phyloP scores from a whole-genome alignment of 2,113 vertebrate species.

The Lethenteron reissneri region DNA sequence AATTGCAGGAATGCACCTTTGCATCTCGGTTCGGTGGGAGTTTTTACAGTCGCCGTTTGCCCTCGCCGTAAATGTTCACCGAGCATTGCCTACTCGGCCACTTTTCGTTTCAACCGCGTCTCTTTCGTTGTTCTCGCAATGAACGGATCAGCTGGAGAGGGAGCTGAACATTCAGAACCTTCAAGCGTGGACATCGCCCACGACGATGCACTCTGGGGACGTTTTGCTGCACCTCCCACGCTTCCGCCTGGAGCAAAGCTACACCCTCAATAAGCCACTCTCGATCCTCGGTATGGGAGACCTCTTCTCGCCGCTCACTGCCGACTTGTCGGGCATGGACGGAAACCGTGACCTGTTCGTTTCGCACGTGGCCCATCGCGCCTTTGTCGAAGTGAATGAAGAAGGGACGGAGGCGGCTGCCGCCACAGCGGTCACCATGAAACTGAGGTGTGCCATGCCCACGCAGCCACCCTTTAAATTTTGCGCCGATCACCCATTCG shows the following conservation, averaged over 20 bases:
- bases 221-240: conserved; percentile 38
- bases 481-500: conserved; percentile 51
- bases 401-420: conserved; percentile 34
- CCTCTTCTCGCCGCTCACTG: conserved; percentile 20
- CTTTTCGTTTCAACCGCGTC: too few species aligned
- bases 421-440: conserved; percentile 30
- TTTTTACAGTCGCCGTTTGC: too few species aligned
- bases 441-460: not conserved
- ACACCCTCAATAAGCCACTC: conserved; percentile 24
- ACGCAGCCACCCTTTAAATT: not conserved
- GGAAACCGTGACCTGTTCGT: conserved; percentile 16
- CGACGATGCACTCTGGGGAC: conserved; percentile 27
- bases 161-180: conserved; percentile 42
- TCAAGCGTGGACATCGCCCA: conserved; percentile 39
- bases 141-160: conserved; percentile 36
- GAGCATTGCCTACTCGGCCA: too few species aligned
- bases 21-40: too few species aligned
- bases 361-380: conserved; percentile 31
- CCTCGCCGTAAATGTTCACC: too few species aligned
- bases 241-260: conserved; percentile 58
- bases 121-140: not conserved
- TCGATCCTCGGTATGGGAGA: conserved; percentile 27
- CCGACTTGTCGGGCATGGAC: conserved; percentile 29
- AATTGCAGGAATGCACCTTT: too few species aligned
- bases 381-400: conserved; percentile 26